Evolutionary conservation across 2,113 vertebrate species (phyloP), one percentile per base, ranked within the genome.

Genomic region (Podarcis raffonei): DNA sequence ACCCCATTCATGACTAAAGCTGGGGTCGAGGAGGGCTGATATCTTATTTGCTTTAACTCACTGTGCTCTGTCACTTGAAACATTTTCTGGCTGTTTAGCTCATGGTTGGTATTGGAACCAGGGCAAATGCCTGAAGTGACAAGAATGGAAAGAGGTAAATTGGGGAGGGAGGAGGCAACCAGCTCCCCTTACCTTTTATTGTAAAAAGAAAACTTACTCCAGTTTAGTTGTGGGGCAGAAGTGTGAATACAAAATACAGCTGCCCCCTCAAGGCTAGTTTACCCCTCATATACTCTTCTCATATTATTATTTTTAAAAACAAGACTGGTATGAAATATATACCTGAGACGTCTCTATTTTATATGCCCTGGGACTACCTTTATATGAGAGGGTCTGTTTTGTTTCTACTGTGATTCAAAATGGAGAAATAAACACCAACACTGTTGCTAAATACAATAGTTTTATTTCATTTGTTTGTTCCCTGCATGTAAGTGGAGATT

Each of bases 401-500:
- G 27, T 77, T 83, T 32, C 59, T 76, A 23, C 9, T 35, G 81
- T 27, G 87, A 62, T 0, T 3, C 78, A 0, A 0, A 85, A 27
- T 11, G 12, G 37, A 83, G 23, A 83, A 92, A 92, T 6, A 25
- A 6, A 81, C 85, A 90, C 87, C 27, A 8, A 0, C 42, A 22
- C 0, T 0, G 62, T 1, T 87, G 91, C 90, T 93, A 74, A 84
- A 89, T 90, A 87, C 88, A 90, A 78, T 86, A 48, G 16, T 89
- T 94, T 90, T 83, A 89, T 95, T 95, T 94, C 57, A 68, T 94
- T 30, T 89, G 94, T 62, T 90, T 78, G 59, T 77, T 84, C 72
- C 82, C 74, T 88, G 90, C 81, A 91, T 90, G 82, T 95, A 92
- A 94, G 91, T 94, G 92, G 91, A 92, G 94, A 89, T 90, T 90